phyloP scores from a whole-genome alignment of 1,140 invertebrate species.

The Rhopalosiphum padi region DNA sequence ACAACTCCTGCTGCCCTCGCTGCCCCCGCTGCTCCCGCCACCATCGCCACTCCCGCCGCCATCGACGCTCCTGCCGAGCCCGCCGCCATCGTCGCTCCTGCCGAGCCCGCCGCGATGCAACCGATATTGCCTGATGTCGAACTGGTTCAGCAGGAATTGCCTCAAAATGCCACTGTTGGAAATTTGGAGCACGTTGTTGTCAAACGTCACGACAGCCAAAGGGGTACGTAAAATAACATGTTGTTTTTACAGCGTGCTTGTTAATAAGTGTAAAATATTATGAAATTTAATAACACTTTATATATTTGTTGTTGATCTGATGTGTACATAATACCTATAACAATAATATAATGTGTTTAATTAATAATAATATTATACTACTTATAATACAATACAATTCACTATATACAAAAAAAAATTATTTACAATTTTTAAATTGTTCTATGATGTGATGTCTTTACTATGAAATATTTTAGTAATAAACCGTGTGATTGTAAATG shows the following conservation, averaged over 20 bases:
- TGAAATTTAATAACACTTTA: not conserved
- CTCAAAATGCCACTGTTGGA: not conserved
- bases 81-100: too few species aligned
- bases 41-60: too few species aligned
- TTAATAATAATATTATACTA: conserved; percentile 11
- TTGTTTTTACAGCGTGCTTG: not conserved
- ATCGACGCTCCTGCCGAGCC: too few species aligned
- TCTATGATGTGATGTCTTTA: not conserved
- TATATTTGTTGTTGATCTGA: not conserved
- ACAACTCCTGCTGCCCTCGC: too few species aligned
- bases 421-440: not conserved
- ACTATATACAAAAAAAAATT: not conserved
- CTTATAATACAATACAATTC: not conserved
- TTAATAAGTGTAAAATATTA: not conserved
- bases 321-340: conserved; percentile 4
- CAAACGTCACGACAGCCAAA: not conserved
- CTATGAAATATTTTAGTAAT: not conserved
- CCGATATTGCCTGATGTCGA: not conserved
- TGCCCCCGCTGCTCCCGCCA: too few species aligned
- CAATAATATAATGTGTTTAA: not conserved
- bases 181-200: not conserved
- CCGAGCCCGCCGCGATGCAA: not conserved
- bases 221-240: not conserved
- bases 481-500: not conserved
- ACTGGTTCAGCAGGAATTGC: not conserved